A percentile compares a stretch with the other conserved stretches of the same genome.
These are phyloP conservation scores for Nezara viridula DNA, from an alignment of 2,888 invertebrate genomes.

Conservation along the genomic window DNA sequence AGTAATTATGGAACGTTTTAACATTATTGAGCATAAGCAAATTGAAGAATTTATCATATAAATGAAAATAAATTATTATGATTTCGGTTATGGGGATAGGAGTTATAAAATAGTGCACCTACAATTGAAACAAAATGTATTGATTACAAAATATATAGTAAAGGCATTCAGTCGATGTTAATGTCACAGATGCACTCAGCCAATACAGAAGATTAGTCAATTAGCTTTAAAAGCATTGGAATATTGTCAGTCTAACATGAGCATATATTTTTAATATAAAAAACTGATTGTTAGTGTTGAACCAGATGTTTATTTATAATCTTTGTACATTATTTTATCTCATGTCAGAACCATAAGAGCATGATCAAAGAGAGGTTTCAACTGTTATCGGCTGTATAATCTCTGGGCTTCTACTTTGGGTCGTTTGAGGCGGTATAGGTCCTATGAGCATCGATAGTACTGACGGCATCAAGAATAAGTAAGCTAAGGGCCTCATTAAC, in stretches of 20 bases:
- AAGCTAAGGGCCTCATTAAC: slow-evolving; percentile 10
- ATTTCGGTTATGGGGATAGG: too few species aligned
- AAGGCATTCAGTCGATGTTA: too few species aligned
- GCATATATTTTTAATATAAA: background rate
- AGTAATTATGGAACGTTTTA: too few species aligned
- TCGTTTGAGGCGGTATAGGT: background rate
- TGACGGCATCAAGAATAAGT: background rate
- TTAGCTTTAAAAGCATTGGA: background rate
- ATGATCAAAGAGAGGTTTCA: slow-evolving; percentile 24
- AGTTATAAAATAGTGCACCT: too few species aligned
- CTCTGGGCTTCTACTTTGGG: background rate
- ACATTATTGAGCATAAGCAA: too few species aligned
- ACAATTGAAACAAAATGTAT: too few species aligned
- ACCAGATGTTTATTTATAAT: slow-evolving; percentile 2
- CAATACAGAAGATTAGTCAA: background rate
- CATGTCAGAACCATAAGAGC: background rate
- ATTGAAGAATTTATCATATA: too few species aligned
- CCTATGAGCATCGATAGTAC: background rate
- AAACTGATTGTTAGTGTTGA: background rate
- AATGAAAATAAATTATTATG: too few species aligned
- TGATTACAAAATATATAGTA: too few species aligned
- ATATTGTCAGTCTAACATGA: background rate
- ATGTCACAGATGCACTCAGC: too few species aligned
- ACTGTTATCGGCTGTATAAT: background rate
- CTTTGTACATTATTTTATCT: background rate